These are phyloP conservation scores for Lagorchestes hirsutus DNA, from an alignment of 2,797 vertebrate genomes.

Conservation along the genomic window DNA sequence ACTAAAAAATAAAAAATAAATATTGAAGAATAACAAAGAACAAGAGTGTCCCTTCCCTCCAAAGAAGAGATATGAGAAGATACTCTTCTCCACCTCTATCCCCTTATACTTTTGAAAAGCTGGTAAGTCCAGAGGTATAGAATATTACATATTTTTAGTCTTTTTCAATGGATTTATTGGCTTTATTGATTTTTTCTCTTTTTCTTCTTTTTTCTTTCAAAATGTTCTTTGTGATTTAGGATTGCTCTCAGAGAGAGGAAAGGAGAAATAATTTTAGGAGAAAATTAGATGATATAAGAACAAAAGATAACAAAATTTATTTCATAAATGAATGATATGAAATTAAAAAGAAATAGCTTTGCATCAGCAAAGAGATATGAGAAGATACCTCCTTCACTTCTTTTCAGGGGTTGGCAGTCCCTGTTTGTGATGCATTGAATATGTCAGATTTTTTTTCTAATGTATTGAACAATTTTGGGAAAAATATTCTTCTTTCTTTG, in stretches of 20 bases:
- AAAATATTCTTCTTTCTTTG: background rate
- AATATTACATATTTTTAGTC: background rate
- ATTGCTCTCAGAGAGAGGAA: background rate
- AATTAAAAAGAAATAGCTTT: background rate
- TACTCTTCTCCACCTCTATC: background rate
- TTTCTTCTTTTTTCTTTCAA: background rate
- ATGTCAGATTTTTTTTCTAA: background rate
- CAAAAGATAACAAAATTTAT: background rate
- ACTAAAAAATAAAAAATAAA: background rate
- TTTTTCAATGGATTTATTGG: background rate
- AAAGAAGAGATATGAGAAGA: background rate
- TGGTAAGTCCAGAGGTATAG: fast-evolving
- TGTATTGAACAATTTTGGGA: background rate
- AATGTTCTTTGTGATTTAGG: background rate
- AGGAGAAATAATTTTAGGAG: background rate
- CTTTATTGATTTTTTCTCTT: background rate
- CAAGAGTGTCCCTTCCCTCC: background rate
- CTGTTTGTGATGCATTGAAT: background rate
- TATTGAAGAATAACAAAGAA: background rate
- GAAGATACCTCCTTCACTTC: background rate
- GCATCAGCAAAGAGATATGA: background rate
- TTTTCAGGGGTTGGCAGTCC: background rate
- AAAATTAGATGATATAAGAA: background rate
- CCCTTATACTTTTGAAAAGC: background rate
- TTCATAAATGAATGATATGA: background rate